A percentile compares a stretch with the other conserved stretches of the same genome.
Conservation (phyloP, 2,113 vertebrate species). For the Prinia subflava region DNA sequence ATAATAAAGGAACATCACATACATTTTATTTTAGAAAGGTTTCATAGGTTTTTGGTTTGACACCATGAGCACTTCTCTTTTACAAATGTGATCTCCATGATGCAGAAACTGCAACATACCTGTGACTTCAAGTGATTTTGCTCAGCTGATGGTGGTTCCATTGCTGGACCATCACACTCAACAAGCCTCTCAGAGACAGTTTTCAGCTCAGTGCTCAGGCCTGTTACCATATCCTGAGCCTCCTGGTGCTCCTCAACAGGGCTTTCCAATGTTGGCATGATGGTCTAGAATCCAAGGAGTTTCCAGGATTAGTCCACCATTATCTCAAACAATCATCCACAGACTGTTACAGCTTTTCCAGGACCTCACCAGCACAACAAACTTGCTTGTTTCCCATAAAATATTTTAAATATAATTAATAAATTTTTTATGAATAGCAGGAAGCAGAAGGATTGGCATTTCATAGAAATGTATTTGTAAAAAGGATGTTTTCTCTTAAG, state of each 20-base stretch:
- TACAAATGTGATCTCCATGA: not conserved
- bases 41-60: not conserved
- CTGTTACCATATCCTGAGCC: conserved; percentile 47
- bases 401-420: not conserved
- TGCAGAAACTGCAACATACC: conserved; percentile 51
- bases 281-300: conserved; percentile 55
- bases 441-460: not conserved
- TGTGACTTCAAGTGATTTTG: conserved; percentile 56
- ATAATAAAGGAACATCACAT: not conserved
- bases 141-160: conserved; percentile 15
- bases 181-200: conserved; percentile 38
- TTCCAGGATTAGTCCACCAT: not conserved
- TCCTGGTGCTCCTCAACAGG: conserved; percentile 52
- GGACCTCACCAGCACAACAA: not conserved
- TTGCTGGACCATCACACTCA: not conserved
- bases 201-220: conserved; percentile 48
- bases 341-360: not conserved
- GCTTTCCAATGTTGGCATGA: conserved; percentile 58
- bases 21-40: not conserved
- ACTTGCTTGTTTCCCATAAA: not conserved
- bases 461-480: not conserved
- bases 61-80: not conserved
- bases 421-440: not conserved
- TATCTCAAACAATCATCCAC: not conserved
- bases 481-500: not conserved